Base-by-base conservation (phyloP, 2,888 invertebrate genomes). In the Nomada goodeniana region DNA sequence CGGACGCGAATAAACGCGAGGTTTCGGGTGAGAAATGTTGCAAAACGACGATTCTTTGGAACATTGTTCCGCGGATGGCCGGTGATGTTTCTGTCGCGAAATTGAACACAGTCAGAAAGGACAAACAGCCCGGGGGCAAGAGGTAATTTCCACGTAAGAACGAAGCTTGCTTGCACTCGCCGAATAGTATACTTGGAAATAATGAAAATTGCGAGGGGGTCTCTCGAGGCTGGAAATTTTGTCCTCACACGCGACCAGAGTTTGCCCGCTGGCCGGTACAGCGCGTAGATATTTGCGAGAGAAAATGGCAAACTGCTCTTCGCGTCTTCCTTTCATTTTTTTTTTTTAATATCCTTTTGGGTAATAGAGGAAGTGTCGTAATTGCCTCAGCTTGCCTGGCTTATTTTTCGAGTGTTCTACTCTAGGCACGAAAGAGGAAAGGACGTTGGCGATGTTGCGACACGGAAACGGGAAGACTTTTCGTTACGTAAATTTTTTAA, bases 81-180 rank as follows among this genome's bases (percentile, higher is more conserved):
- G 11, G 61, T 42, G 50, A 65, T 60, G 36, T 65, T 76, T 26
- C 60, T 55, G 69, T 53, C 60, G 60, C 44, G 18, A 61, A 67
- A 68, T 70, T 76, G 60, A 80, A 80, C 70, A 68, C 11, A 42
- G 26, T 20, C 36, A 10, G 55, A 50, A 26, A 61, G 61, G 67
- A 63, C 52, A 61, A 80, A 76, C 55, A 77, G 59, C 42, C n/a
- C 36, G 0, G 57, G 29, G 2, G 55, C 52, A 63, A 47, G 63
- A n/a, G 63, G 68, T 53, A 76, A 80, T 77, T 76, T 68, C 67
- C 72, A 72, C 57, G 68, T 70, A 72, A 71, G 72, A 72, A 76
- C 63, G 57, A 59, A 77, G 68, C 47, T 61, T 50, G 11, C 52
- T 57, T 63, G 52, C 71, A 36, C 47, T 60, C 50, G 23, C 71